Percentiles rank a stretch among this genome's conserved stretches.
phyloP scores from a whole-genome alignment of 2,113 vertebrate species.

The Leptobrachium ailaonicum region DNA sequence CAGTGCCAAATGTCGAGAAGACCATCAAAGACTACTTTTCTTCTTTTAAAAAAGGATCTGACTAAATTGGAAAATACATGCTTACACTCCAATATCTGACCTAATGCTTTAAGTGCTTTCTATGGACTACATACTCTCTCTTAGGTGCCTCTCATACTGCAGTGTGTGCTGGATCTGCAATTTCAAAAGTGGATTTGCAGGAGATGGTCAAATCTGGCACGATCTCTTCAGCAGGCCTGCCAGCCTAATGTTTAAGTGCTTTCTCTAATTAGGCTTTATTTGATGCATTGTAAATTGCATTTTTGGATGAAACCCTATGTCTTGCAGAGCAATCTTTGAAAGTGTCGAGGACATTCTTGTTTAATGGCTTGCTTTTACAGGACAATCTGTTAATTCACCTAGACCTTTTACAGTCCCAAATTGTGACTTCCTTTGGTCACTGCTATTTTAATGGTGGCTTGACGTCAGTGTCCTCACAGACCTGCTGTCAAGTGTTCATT shows the following conservation, averaged over 20 bases:
- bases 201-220: conserved; percentile 1
- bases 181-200: conserved; percentile 37
- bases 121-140: conserved; percentile 13
- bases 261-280: conserved; percentile 5
- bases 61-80: conserved; percentile 59
- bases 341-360: background rate
- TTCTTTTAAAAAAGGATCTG: conserved; percentile 78
- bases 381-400: background rate
- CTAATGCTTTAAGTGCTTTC: conserved; percentile 39
- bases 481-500: too few species aligned
- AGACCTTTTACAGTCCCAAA: too few species aligned
- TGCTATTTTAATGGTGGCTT: too few species aligned
- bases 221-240: conserved; percentile 45
- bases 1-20: conserved; percentile 84
- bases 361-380: background rate
- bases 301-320: conserved; percentile 7
- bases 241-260: conserved; percentile 9
- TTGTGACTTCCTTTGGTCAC: too few species aligned
- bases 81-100: conserved; percentile 23
- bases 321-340: background rate
- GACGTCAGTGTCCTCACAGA: too few species aligned
- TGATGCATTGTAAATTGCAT: conserved; percentile 10
- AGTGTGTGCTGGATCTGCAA: fast-evolving
- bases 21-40: conserved; percentile 80
- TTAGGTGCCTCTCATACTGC: background rate